Evolutionary conservation across 1,140 invertebrate species (phyloP).

Genomic region (Atopsyche davidsoni): DNA sequence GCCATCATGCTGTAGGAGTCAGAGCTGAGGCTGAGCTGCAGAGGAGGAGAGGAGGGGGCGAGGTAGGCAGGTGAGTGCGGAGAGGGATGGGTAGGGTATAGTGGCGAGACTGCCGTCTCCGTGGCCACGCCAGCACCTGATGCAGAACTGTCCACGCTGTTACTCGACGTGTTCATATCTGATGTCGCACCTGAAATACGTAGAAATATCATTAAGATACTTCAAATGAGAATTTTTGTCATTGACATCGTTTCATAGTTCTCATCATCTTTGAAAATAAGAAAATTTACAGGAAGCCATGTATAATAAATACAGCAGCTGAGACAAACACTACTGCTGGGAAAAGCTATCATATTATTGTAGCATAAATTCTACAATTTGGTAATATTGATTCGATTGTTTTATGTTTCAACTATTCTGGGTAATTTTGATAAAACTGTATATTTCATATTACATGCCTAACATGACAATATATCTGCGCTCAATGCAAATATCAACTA

Average conservation of each 20-base stretch:
- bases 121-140: conserved; percentile 5
- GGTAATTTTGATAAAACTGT: no score
- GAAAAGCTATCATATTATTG: no score
- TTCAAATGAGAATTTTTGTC: neutral
- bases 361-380: no score
- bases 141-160: conserved; percentile 11
- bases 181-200: conserved; percentile 22
- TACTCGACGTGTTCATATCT: conserved; percentile 11
- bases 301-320: no score
- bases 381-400: no score
- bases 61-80: conserved; percentile 9
- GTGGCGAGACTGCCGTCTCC: neutral
- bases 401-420: no score
- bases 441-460: no score
- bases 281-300: no score
- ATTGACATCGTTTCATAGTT: no score
- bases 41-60: conserved; percentile 10
- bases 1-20: conserved; percentile 14
- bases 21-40: conserved; percentile 8
- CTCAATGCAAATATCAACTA: neutral
- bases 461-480: no score
- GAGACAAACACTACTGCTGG: no score
- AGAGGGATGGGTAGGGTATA: conserved; percentile 13
- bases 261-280: no score
- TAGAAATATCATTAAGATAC: neutral